A percentile compares a stretch with the other conserved stretches of the same genome.
Conservation (phyloP, 2,797 vertebrate species). For the Microctenopoma lineatum region DNA sequence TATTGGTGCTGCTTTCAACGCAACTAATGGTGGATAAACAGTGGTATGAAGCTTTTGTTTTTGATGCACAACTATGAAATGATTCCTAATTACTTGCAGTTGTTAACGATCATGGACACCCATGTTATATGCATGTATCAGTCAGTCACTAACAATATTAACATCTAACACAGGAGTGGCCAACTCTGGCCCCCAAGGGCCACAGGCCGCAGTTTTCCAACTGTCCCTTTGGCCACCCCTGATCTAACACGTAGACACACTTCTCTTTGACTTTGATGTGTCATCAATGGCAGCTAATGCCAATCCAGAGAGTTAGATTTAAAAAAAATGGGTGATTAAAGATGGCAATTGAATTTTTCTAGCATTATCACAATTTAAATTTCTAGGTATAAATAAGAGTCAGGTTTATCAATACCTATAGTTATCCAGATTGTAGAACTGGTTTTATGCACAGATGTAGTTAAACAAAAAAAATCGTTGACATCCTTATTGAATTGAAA, state of each 20-base stretch:
- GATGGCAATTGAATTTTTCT: conserved; percentile 9
- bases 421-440: background rate
- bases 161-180: too few relatives aligned
- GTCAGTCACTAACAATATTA: too few relatives aligned
- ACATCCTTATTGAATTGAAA: conserved; percentile 1
- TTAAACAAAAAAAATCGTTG: background rate
- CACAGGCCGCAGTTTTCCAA: too few relatives aligned
- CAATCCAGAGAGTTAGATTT: conserved; percentile 30
- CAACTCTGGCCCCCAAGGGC: too few relatives aligned
- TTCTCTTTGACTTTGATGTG: conserved; percentile 44
- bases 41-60: too few relatives aligned
- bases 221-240: too few relatives aligned
- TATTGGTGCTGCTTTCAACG: too few relatives aligned
- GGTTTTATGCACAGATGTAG: background rate
- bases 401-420: background rate
- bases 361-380: conserved; percentile 9
- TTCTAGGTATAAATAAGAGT: background rate
- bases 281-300: conserved; percentile 47
- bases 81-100: too few relatives aligned
- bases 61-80: too few relatives aligned
- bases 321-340: conserved; percentile 1
- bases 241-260: conserved; percentile 1
- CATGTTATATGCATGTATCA: too few relatives aligned
- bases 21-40: too few relatives aligned
- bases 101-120: too few relatives aligned